These are phyloP conservation scores for Tachyglossus aculeatus DNA, from an alignment of 2,797 vertebrate species.

Conservation along the genomic window DNA sequence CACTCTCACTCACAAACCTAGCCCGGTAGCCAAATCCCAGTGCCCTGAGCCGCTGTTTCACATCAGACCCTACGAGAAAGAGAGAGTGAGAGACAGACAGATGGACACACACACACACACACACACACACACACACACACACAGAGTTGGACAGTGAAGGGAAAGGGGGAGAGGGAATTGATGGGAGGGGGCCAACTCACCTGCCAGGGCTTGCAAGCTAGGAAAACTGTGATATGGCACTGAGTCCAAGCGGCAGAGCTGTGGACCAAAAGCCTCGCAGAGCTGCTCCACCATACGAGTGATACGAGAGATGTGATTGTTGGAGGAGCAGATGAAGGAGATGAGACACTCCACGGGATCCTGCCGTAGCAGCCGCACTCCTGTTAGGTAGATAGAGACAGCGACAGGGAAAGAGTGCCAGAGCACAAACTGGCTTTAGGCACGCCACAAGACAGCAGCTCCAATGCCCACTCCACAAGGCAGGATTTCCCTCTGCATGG, in stretches of 20 bases:
- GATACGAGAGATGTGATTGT: slow-evolving; percentile 94
- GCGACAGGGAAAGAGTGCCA: no score
- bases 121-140: no score
- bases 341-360: slow-evolving; percentile 93
- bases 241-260: slow-evolving; percentile 79
- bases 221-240: slow-evolving; percentile 87
- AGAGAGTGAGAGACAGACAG: neutral
- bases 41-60: slow-evolving; percentile 82
- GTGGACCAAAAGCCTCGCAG: slow-evolving; percentile 81
- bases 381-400: no score
- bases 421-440: no score
- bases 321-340: slow-evolving; percentile 95
- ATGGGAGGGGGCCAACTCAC: slow-evolving; percentile 60
- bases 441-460: neutral
- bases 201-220: slow-evolving; percentile 80
- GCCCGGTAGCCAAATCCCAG: slow-evolving; percentile 95
- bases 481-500: no score
- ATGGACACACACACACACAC: neutral
- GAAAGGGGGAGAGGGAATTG: neutral
- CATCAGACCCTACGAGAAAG: slow-evolving; percentile 70
- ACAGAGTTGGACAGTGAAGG: neutral
- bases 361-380: slow-evolving; percentile 90
- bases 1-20: slow-evolving; percentile 85
- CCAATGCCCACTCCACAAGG: neutral
- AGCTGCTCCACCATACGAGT: slow-evolving; percentile 91